Base-by-base conservation (phyloP, 1,140 invertebrate genomes). In the Drosophila pachea region DNA sequence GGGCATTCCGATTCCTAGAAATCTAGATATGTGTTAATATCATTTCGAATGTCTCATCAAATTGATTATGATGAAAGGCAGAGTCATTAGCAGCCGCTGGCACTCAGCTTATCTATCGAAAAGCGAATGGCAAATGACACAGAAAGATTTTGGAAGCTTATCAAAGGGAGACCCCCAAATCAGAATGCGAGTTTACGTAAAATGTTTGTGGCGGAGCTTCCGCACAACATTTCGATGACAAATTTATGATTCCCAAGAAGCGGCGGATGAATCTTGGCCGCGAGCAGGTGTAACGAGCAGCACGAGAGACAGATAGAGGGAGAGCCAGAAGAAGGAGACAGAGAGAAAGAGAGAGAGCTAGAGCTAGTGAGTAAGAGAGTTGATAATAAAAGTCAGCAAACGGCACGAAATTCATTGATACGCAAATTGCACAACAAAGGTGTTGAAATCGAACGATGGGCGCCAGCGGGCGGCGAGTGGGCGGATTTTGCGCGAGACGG, bases 241-340 rank as follows among this genome's bases (percentile, higher is more conserved):
- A 84, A 79, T 59, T 62, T 48, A 49, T 33, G 59, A 29, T 84
- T 79, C 79, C 66, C 50, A 12, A 16, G 76, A 84, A 84, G 49
- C 63, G 53, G 5, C 40, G 68, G 62, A 84, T 86, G 79, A 84
- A 75, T 83, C 78, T 74, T 32, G 12, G 12, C 47, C 12, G 43
- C 22, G 84, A 78, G 86, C 53, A 67, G 69, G 56, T 68, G 58
- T 38, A 72, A 66, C 40, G 12, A 43, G 12, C 36, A 52, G 61
- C 50, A 14, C 7, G 5, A 58, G 29, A 22, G 33, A 35, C 22
- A 31, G 36, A n/a, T 3, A 45, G 5, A 40, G 38, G 14, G 36
- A 11, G 7, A 49, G 2, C 42, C n/a, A 12, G 35, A 32, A 14
- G 56, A 52, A 45, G 16, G 36, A 65, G 58, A 58, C 35, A 36